A percentile compares a stretch with the other conserved stretches of the same genome.
These are phyloP conservation scores for Stegophylla sp. DNA, from an alignment of 2,888 invertebrate genomes.

Conservation along the genomic window DNA sequence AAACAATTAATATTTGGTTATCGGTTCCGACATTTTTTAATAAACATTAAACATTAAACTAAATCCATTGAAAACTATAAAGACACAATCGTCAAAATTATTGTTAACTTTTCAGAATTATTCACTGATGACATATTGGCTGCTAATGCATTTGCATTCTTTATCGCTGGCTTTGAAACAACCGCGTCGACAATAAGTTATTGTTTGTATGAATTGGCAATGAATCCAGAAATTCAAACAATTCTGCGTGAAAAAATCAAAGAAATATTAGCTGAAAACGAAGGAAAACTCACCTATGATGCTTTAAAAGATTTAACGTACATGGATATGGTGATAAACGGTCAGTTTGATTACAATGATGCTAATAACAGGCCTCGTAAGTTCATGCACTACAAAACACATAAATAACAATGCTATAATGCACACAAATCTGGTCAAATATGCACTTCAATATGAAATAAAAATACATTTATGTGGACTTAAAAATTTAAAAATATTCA, in stretches of 20 bases:
- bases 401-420: too few relatives aligned
- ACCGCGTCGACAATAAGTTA: slow-evolving; percentile 71
- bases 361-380: too few relatives aligned
- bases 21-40: too few relatives aligned
- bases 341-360: slow-evolving; percentile 63
- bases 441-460: too few relatives aligned
- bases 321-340: slow-evolving; percentile 69
- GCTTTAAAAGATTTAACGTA: slow-evolving; percentile 69
- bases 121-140: slow-evolving; percentile 68
- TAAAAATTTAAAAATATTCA: too few relatives aligned
- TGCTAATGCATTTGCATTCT: slow-evolving; percentile 70
- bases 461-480: too few relatives aligned
- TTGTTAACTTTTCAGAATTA: slow-evolving; percentile 61
- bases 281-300: slow-evolving; percentile 68
- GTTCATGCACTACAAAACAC: too few relatives aligned
- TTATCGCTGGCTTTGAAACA: slow-evolving; percentile 72
- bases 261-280: slow-evolving; percentile 65
- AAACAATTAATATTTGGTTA: too few relatives aligned
- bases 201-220: slow-evolving; percentile 68
- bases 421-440: too few relatives aligned
- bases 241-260: slow-evolving; percentile 67
- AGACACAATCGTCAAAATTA: too few relatives aligned
- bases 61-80: too few relatives aligned
- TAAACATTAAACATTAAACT: too few relatives aligned
- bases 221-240: slow-evolving; percentile 67